Conservation (phyloP, 1,140 invertebrate species). For the Drosophila bipectinata region DNA sequence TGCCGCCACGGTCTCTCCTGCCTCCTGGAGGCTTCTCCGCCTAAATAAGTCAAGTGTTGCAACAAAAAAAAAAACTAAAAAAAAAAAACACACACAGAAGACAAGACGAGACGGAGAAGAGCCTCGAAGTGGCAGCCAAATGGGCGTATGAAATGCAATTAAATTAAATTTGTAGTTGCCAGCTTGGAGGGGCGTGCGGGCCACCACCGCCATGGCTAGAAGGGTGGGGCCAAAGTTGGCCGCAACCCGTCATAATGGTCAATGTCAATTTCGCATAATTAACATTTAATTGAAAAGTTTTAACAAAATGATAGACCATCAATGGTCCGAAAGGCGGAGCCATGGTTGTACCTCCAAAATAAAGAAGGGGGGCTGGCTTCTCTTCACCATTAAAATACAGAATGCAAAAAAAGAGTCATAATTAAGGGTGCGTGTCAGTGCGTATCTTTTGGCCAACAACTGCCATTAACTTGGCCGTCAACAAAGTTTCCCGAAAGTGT, state of each 20-base stretch:
- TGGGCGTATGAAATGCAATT: slow-evolving; percentile 81
- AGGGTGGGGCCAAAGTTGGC: slow-evolving; percentile 2
- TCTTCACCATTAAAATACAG: too few relatives aligned
- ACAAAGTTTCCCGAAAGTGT: slow-evolving; percentile 14
- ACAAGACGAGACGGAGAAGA: slow-evolving; percentile 10
- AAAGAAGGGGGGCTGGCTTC: too few relatives aligned
- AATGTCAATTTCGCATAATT: slow-evolving; percentile 79
- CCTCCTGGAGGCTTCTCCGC: slow-evolving; percentile 24
- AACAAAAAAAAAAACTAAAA: neutral
- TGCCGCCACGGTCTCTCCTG: neutral
- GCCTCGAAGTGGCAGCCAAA: slow-evolving; percentile 67
- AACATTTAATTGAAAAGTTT: slow-evolving; percentile 73
- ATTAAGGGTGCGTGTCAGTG: slow-evolving; percentile 38
- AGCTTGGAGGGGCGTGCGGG: slow-evolving; percentile 30
- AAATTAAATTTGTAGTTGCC: slow-evolving; percentile 79
- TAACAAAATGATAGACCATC: slow-evolving; percentile 16
- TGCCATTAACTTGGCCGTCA: slow-evolving; percentile 8
- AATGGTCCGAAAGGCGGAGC: neutral
- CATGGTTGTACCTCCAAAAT: neutral
- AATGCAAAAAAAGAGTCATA: neutral
- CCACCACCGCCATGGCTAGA: neutral
- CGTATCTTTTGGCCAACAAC: slow-evolving; percentile 28
- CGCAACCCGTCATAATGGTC: slow-evolving; percentile 68
- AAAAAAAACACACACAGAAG: neutral
- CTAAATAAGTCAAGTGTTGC: slow-evolving; percentile 79